A percentile compares a stretch with the other conserved stretches of the same genome.
These are phyloP conservation scores for Borostomias antarcticus DNA, from an alignment of 2,797 vertebrate genomes.

Conservation along the genomic window DNA sequence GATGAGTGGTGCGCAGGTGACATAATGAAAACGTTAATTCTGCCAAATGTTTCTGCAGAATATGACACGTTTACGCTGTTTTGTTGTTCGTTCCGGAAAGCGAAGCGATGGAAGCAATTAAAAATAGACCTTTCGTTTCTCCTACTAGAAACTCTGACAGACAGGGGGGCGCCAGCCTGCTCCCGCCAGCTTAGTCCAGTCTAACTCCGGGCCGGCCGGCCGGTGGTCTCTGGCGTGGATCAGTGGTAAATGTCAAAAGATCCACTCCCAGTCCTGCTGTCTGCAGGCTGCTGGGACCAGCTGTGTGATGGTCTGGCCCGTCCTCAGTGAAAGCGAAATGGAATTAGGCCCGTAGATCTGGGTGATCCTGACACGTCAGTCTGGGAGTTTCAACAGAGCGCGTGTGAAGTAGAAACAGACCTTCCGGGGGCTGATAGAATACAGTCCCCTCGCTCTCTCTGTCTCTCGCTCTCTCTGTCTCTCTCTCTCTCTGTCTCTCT, in stretches of 20 bases:
- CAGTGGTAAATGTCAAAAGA: background rate
- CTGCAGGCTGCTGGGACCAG: no score
- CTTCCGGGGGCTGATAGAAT: background rate
- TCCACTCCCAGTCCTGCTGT: no score
- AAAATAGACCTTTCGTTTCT: no score
- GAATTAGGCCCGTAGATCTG: no score
- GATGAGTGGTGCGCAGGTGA: slow-evolving; percentile 30
- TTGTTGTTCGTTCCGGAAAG: slow-evolving; percentile 9
- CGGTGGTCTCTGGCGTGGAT: background rate
- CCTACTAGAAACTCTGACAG: no score
- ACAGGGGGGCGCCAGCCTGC: no score
- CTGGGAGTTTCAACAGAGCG: background rate
- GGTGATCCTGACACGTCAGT: background rate
- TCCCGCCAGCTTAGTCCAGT: no score
- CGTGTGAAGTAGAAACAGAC: background rate
- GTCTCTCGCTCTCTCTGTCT: background rate
- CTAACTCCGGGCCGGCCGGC: no score
- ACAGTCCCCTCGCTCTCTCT: no score
- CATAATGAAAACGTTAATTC: slow-evolving; percentile 38
- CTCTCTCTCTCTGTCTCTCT: background rate
- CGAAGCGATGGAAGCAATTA: slow-evolving; percentile 10
- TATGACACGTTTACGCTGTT: slow-evolving; percentile 13
- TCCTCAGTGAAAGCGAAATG: background rate
- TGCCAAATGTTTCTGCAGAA: slow-evolving; percentile 20
- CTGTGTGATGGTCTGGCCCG: no score